These are phyloP conservation scores for Tipula lateralis DNA, from an alignment of 2,888 invertebrate genomes.

Conservation along the genomic window DNA sequence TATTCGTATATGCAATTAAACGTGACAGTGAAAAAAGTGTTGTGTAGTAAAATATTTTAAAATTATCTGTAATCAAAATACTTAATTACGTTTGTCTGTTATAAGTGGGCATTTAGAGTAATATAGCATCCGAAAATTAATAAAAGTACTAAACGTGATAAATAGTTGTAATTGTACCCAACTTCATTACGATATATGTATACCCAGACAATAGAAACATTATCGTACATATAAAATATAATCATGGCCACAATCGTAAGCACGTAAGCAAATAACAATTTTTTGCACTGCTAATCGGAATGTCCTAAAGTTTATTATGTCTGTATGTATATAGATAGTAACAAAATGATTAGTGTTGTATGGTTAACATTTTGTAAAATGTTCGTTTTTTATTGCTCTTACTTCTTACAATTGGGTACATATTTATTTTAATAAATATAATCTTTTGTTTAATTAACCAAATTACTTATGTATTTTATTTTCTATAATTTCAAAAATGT, in stretches of 20 bases:
- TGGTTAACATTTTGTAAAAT: background rate
- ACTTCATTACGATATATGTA: background rate
- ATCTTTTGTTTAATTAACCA: background rate
- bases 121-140: background rate
- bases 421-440: background rate
- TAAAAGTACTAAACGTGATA: background rate
- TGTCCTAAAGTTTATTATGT: background rate
- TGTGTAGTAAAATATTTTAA: background rate
- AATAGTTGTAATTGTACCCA: background rate
- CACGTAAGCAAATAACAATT: background rate
- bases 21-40: background rate
- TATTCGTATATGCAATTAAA: background rate
- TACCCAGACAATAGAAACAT: background rate
- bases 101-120: background rate
- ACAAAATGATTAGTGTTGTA: background rate
- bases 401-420: background rate
- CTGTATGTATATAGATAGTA: background rate
- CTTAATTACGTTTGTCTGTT: background rate
- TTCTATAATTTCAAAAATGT: no score
- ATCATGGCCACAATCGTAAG: background rate
- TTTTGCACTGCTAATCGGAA: background rate
- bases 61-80: background rate
- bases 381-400: background rate
- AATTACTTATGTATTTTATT: background rate
- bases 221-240: background rate